Percentiles rank a stretch among this genome's conserved stretches.
Conservation (phyloP, 2,113 vertebrate species). For the Meleagris gallopavo region DNA sequence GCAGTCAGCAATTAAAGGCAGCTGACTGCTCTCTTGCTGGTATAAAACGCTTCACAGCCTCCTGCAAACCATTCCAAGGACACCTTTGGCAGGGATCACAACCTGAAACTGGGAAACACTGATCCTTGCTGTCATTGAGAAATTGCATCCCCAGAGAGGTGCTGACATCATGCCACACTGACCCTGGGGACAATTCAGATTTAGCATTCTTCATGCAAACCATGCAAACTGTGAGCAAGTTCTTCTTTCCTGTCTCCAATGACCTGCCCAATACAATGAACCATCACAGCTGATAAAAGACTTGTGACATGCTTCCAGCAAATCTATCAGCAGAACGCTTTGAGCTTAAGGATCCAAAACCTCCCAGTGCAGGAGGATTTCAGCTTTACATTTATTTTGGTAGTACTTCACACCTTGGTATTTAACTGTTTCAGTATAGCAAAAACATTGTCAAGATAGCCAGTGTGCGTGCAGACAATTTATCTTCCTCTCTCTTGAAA, state of each 20-base stretch:
- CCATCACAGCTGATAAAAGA: neutral
- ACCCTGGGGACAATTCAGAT: neutral
- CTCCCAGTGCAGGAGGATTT: neutral
- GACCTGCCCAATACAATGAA: neutral
- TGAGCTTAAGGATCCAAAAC: neutral
- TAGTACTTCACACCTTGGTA: neutral
- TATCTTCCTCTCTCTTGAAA: neutral
- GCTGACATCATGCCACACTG: neutral
- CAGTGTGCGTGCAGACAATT: neutral
- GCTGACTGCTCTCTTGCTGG: neutral
- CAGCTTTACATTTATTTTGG: neutral
- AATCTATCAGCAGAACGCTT: neutral
- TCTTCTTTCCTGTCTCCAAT: neutral
- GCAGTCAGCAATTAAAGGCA: slow-evolving; percentile 40
- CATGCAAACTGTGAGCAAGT: neutral
- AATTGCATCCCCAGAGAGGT: neutral
- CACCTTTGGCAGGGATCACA: neutral
- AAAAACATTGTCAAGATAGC: neutral
- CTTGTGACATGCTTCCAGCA: neutral
- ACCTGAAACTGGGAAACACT: neutral
- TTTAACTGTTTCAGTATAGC: neutral
- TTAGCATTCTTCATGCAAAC: neutral
- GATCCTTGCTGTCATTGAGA: neutral
- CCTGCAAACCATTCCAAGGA: slow-evolving; percentile 14
- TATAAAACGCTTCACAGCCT: slow-evolving; percentile 38